Evolutionary conservation across 2,797 vertebrate species (phyloP).

Genomic region (Champsocephalus esox): DNA sequence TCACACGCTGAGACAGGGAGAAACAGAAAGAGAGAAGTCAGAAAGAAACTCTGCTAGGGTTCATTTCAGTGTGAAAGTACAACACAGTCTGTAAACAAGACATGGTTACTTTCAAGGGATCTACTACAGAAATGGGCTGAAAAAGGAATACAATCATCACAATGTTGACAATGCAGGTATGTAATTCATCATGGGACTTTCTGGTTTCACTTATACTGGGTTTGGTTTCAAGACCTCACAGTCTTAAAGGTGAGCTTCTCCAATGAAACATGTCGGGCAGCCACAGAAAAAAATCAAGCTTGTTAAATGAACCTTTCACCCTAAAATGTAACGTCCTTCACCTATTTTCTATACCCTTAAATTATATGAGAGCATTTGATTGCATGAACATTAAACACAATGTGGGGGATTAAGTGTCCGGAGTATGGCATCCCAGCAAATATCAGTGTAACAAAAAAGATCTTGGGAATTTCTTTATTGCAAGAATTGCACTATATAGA

Average conservation of each 20-base stretch:
- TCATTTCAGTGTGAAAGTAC: constrained; percentile 25
- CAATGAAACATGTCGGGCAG: background rate
- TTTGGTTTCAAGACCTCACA: constrained; percentile 3
- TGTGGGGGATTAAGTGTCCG: background rate
- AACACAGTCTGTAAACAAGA: background rate
- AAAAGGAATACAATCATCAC: background rate
- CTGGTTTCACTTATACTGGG: background rate
- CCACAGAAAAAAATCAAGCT: background rate
- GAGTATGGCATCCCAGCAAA: background rate
- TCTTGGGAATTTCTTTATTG: background rate
- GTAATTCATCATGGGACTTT: background rate
- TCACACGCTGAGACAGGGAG: constrained; percentile 73
- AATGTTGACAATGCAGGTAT: constrained; percentile 51
- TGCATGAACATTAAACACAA: background rate
- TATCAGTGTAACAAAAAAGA: background rate
- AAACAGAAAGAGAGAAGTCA: constrained; percentile 16
- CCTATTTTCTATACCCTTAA: background rate
- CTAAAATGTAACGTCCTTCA: background rate
- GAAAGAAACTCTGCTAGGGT: constrained; percentile 16
- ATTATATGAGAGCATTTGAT: background rate
- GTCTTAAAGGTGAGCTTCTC: background rate
- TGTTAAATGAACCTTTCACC: background rate
- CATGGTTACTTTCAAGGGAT: background rate
- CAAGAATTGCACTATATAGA: background rate
- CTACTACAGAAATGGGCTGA: background rate